Percentiles rank a stretch among this genome's conserved stretches.
Evolutionary conservation across 2,797 vertebrate species (phyloP).

Genomic region (Acomys russatus): DNA sequence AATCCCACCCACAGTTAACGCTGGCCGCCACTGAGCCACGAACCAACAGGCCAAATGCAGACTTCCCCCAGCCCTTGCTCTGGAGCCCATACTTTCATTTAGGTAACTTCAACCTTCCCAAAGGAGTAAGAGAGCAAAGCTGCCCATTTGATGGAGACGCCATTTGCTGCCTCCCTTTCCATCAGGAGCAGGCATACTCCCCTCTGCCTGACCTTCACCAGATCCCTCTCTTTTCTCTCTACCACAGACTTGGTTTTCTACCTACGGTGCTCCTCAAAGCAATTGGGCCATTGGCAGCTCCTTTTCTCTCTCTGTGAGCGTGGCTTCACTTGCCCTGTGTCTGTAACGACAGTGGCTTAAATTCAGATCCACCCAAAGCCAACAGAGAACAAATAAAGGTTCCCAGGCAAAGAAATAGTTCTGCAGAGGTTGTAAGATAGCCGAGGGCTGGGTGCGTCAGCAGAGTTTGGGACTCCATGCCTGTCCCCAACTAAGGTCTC

Average conservation of each 20-base stretch:
- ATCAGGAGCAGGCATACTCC: not conserved
- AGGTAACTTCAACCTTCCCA: not conserved
- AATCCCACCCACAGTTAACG: not conserved
- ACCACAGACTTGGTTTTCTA: conserved; percentile 13
- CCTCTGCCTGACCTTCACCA: not conserved
- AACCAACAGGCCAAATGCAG: not conserved
- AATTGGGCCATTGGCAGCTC: not conserved
- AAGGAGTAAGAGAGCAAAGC: not conserved
- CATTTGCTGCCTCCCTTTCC: not conserved
- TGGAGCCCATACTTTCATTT: not conserved
- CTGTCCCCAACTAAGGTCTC: not conserved
- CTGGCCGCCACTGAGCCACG: not conserved
- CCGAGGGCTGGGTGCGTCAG: not conserved
- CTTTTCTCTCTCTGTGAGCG: not conserved
- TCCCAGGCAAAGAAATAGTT: not conserved
- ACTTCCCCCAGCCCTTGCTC: not conserved
- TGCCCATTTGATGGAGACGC: not conserved
- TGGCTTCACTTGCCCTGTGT: not conserved
- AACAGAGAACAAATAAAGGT: conserved; percentile 40
- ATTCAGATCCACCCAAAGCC: not conserved
- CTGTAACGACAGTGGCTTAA: not conserved
- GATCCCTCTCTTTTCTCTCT: not conserved
- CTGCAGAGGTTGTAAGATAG: not conserved
- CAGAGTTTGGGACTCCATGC: not conserved
- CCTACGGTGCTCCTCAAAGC: not conserved